Percentiles rank a stretch among this genome's conserved stretches.
phyloP scores from a whole-genome alignment of 2,113 vertebrate species.

The Ammodramus savannarum region DNA sequence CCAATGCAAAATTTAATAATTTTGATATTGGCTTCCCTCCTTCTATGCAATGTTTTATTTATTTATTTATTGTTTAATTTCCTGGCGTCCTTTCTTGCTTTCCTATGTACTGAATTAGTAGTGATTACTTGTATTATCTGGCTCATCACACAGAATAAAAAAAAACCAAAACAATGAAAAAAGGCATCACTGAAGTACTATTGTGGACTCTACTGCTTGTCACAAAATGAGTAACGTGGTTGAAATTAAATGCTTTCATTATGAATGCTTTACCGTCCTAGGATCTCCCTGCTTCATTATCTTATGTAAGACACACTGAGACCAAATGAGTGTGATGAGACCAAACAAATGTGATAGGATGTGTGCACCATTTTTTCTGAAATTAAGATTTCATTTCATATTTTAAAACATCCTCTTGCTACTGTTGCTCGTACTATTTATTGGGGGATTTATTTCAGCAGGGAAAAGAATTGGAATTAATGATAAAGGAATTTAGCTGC shows the following conservation, averaged over 20 bases:
- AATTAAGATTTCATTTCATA: background rate
- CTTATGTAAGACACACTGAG: background rate
- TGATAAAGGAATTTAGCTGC: background rate
- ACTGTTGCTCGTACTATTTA: background rate
- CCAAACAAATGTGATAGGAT: background rate
- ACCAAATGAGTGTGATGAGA: background rate
- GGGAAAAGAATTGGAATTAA: background rate
- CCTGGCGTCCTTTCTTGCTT: background rate
- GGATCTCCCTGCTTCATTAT: background rate
- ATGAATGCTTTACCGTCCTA: background rate
- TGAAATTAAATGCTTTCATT: background rate
- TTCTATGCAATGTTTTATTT: background rate
- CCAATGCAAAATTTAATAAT: background rate
- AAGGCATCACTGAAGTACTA: background rate
- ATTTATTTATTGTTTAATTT: background rate
- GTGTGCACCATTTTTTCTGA: background rate
- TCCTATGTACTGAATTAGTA: background rate
- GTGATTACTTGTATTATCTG: background rate
- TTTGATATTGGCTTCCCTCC: background rate
- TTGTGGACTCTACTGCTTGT: background rate
- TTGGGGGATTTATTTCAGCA: background rate
- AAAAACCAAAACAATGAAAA: background rate
- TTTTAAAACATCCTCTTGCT: background rate
- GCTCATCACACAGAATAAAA: background rate
- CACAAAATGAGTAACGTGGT: background rate